These are phyloP conservation scores for Acanthis flammea DNA, from an alignment of 2,797 vertebrate genomes.

Conservation along the genomic window DNA sequence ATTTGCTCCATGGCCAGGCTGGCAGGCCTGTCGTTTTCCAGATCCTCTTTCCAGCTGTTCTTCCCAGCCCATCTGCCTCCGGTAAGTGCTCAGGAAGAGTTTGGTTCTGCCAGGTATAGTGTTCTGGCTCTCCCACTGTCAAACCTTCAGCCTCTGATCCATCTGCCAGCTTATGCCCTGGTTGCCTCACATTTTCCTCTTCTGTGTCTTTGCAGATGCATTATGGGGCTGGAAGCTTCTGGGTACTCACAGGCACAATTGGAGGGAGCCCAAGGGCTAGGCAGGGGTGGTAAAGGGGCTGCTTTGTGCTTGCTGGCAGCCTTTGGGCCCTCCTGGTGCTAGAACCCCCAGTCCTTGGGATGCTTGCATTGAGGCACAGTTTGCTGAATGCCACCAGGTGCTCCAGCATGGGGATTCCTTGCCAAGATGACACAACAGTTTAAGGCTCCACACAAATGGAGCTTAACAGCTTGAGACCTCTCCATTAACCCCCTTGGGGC, in stretches of 20 bases:
- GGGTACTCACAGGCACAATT: background rate
- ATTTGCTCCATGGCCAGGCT: background rate
- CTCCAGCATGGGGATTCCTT: background rate
- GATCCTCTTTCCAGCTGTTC: background rate
- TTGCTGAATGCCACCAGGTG: background rate
- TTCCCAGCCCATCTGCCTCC: background rate
- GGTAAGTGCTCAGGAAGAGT: background rate
- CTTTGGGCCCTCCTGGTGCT: background rate
- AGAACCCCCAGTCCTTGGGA: background rate
- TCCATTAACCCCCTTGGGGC: background rate
- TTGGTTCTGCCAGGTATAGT: background rate
- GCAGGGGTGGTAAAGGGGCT: background rate
- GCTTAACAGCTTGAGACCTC: constrained; percentile 20
- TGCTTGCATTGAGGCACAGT: background rate
- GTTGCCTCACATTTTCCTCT: background rate
- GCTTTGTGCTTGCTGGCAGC: background rate
- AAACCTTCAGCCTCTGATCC: background rate
- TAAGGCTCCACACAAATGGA: background rate
- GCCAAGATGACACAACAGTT: background rate
- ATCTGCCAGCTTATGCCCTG: background rate
- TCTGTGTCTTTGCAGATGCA: background rate
- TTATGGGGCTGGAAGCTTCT: background rate
- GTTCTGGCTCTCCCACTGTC: background rate
- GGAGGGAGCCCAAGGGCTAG: background rate
- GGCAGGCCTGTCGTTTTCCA: background rate